Conservation (phyloP, 2,888 invertebrate genomes). For the Cyaniris semiargus region DNA sequence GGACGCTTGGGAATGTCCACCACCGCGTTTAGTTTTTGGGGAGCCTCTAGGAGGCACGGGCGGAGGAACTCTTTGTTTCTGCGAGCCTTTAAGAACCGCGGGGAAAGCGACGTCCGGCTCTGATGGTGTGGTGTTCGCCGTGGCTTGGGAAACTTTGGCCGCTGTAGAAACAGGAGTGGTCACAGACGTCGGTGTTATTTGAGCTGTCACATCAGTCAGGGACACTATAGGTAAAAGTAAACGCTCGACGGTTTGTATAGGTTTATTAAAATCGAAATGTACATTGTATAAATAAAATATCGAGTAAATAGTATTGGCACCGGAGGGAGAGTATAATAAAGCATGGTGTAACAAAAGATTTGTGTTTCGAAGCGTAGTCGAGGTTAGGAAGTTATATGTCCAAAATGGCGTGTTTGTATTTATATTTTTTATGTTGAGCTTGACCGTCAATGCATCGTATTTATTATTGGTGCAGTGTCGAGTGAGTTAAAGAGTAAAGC, state of each 20-base stretch:
- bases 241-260: constrained; percentile 47
- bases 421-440: constrained; percentile 77
- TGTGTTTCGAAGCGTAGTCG: constrained; percentile 63
- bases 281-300: constrained; percentile 54
- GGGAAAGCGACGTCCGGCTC: constrained; percentile 84
- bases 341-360: constrained; percentile 52
- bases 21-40: constrained; percentile 82
- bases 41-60: constrained; percentile 93
- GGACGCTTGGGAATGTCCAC: constrained; percentile 65
- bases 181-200: constrained; percentile 74
- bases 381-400: constrained; percentile 57
- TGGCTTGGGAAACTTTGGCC: constrained; percentile 59
- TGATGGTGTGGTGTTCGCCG: constrained; percentile 59
- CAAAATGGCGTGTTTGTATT: constrained; percentile 75
- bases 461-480: constrained; percentile 71
- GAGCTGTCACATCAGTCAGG: constrained; percentile 78
- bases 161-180: constrained; percentile 72
- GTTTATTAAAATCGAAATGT: constrained; percentile 56
- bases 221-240: constrained; percentile 60
- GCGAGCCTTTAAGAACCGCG: constrained; percentile 86
- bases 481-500: constrained; percentile 51
- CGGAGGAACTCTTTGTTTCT: constrained; percentile 90
- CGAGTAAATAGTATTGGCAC: constrained; percentile 51
- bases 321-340: constrained; percentile 44
- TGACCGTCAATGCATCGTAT: constrained; percentile 70